These are phyloP conservation scores for Acrocephalus scirpaceus DNA, from an alignment of 2,797 vertebrate genomes.

Conservation along the genomic window DNA sequence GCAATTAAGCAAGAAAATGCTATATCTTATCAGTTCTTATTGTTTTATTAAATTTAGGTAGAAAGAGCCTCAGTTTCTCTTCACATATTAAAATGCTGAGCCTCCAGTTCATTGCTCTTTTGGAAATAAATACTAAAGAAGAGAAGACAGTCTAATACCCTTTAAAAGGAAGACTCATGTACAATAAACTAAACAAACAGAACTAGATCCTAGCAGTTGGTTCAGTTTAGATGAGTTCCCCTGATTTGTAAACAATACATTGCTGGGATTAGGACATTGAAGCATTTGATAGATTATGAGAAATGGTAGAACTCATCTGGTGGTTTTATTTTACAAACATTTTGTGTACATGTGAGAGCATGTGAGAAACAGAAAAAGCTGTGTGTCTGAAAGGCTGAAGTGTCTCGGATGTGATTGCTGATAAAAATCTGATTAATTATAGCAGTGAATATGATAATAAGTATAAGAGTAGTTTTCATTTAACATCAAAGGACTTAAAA, in stretches of 20 bases:
- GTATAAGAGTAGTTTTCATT: not conserved
- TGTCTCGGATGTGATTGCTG: not conserved
- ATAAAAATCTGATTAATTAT: not conserved
- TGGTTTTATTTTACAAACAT: not conserved
- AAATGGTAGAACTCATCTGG: not conserved
- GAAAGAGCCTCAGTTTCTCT: not conserved
- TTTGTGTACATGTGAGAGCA: not conserved
- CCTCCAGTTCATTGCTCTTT: not conserved
- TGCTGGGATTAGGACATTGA: not conserved
- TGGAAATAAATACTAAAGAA: not conserved
- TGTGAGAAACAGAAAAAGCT: not conserved
- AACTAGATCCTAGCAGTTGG: not conserved
- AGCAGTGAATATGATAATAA: not conserved
- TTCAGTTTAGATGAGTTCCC: not conserved
- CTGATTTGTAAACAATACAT: not conserved
- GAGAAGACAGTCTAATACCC: not conserved
- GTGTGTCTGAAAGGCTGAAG: not conserved
- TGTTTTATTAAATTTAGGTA: not conserved
- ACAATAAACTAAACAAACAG: not conserved
- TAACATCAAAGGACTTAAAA: not conserved
- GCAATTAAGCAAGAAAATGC: conserved; percentile 14
- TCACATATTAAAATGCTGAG: not conserved
- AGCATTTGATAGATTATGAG: not conserved
- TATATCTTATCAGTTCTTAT: not conserved
- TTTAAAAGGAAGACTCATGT: not conserved